Conservation (phyloP, 2,113 vertebrate genomes). For the Pluvianellus socialis region DNA sequence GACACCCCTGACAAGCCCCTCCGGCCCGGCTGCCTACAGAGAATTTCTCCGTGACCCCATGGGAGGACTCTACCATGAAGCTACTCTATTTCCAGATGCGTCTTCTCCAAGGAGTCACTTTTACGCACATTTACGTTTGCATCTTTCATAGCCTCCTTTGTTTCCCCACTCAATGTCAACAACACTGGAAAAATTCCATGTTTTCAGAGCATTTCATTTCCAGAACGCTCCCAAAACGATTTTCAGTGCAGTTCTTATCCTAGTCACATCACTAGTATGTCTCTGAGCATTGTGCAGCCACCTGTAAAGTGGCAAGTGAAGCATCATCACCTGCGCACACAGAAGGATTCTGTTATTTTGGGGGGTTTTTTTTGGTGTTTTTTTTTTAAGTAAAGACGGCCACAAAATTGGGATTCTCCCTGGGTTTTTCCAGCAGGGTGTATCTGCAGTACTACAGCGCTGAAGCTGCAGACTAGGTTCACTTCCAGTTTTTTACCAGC, state of each 20-base stretch:
- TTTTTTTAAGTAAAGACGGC: background rate
- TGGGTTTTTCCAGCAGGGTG: background rate
- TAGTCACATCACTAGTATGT: too few relatives aligned
- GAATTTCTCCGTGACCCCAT: rapidly evolving
- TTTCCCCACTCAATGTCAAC: rapidly evolving
- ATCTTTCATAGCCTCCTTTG: background rate
- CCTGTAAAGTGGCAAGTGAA: rapidly evolving
- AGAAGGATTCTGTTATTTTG: background rate
- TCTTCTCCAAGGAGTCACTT: background rate
- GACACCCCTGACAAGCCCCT: background rate
- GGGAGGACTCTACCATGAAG: background rate
- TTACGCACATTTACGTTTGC: background rate
- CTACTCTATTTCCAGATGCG: background rate
- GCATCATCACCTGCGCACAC: background rate
- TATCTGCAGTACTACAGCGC: background rate
- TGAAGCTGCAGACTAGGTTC: background rate
- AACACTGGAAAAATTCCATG: background rate
- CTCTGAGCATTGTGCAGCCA: background rate
- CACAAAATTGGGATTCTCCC: background rate
- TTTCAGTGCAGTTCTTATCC: background rate
- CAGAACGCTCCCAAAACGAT: background rate
- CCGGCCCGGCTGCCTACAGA: background rate
- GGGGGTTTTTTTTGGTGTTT: background rate
- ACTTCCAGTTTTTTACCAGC: background rate
- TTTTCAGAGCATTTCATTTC: background rate